phyloP scores from a whole-genome alignment of 2,888 invertebrate species.

The Dryococelus australis region DNA sequence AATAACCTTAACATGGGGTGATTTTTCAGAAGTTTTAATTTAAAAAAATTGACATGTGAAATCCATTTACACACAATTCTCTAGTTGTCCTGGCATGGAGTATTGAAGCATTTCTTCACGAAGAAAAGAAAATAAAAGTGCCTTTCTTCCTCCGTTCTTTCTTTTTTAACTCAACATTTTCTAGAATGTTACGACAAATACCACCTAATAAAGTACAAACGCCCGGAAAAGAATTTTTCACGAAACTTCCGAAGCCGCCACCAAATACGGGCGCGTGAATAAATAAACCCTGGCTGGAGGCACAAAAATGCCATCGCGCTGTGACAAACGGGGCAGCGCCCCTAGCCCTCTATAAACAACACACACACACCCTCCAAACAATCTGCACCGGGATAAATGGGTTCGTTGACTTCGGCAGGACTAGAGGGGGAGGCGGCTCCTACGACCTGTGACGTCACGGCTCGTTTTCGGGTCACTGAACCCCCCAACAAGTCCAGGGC shows the following conservation, averaged over 20 bases:
- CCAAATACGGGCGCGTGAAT: not conserved
- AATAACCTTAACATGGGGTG: no score
- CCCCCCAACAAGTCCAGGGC: not conserved
- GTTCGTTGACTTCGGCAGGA: constrained; percentile 39
- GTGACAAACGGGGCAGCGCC: constrained; percentile 9
- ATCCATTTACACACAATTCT: no score
- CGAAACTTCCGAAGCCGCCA: not conserved
- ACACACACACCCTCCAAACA: constrained; percentile 19
- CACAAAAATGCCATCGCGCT: not conserved
- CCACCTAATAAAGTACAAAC: not conserved
- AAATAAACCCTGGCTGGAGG: not conserved
- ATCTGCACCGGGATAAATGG: constrained; percentile 37
- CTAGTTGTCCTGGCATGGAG: not conserved
- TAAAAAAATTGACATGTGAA: no score
- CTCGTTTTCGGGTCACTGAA: constrained; percentile 31
- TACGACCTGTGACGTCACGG: constrained; percentile 45
- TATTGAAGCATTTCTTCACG: not conserved
- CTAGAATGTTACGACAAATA: not conserved
- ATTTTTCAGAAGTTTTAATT: no score
- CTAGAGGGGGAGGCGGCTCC: constrained; percentile 45
- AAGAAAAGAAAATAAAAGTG: not conserved
- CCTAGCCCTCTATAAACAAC: constrained; percentile 3
- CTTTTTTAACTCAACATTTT: no score
- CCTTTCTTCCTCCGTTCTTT: no score
- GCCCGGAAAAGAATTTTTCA: not conserved